Conservation (phyloP, 2,797 vertebrate genomes). For the Alca torda region DNA sequence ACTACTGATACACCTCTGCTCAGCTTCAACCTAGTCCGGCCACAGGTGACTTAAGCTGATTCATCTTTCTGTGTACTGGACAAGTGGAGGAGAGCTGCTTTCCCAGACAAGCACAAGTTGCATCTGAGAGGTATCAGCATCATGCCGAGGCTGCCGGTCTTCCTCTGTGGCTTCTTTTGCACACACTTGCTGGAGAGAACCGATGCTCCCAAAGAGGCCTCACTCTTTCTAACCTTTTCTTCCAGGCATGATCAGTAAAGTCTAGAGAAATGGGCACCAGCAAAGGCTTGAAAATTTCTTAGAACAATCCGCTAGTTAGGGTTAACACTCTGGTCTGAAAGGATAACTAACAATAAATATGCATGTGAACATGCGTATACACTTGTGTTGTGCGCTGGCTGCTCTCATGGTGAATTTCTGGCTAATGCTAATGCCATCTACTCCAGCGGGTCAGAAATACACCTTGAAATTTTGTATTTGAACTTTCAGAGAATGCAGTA, state of each 20-base stretch:
- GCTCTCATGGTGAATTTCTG: background rate
- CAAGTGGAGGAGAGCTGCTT: background rate
- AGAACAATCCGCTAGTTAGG: background rate
- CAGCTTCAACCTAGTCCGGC: background rate
- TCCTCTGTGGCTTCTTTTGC: background rate
- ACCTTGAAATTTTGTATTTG: background rate
- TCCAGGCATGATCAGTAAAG: background rate
- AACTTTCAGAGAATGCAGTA: background rate
- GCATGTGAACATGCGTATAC: rapidly evolving
- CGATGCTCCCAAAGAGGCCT: background rate
- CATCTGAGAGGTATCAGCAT: background rate
- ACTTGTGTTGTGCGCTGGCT: background rate
- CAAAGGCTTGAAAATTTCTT: background rate
- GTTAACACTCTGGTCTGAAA: background rate
- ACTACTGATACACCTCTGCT: background rate
- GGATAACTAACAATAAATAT: background rate
- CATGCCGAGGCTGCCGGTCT: rapidly evolving
- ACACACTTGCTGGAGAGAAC: background rate
- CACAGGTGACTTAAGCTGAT: background rate
- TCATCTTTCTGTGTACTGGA: background rate
- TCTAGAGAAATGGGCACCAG: background rate
- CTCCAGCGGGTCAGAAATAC: background rate
- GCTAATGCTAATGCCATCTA: background rate
- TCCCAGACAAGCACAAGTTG: background rate
- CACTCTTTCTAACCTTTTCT: background rate